Conservation (phyloP, 2,888 invertebrate species). For the Drosophila longiperda region DNA sequence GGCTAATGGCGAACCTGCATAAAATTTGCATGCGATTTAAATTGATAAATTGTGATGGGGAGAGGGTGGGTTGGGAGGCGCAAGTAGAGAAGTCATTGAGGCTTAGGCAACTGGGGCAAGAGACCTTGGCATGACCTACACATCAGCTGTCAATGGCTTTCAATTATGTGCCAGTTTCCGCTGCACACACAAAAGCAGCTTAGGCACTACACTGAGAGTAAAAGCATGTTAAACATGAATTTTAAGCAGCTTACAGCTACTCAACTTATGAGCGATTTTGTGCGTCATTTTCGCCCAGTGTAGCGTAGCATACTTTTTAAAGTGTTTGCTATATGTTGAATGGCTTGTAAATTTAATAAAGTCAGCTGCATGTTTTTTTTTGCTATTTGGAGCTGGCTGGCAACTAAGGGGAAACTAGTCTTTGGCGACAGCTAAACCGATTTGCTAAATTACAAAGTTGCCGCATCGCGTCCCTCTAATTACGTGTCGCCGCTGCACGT, state of each 20-base stretch:
- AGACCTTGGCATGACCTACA: constrained; percentile 40
- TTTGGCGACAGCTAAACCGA: constrained; percentile 66
- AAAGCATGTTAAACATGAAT: not conserved
- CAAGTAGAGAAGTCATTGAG: not conserved
- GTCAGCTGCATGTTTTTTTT: constrained; percentile 2
- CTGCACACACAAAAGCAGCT: constrained; percentile 1
- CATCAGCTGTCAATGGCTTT: constrained; percentile 47
- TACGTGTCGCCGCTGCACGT: constrained; percentile 58
- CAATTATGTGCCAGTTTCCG: constrained; percentile 51
- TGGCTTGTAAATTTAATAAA: constrained; percentile 67
- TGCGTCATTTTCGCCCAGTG: not conserved
- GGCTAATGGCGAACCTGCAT: constrained; percentile 66
- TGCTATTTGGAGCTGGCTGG: constrained; percentile 1
- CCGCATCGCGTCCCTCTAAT: constrained; percentile 55
- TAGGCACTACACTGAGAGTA: not conserved
- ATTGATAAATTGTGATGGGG: constrained; percentile 65
- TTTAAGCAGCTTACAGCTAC: not conserved
- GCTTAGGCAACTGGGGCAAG: not conserved
- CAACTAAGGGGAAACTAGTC: constrained; percentile 7
- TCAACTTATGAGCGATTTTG: not conserved
- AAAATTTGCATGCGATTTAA: constrained; percentile 76
- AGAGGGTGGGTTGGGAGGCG: not conserved
- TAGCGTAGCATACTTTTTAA: not conserved
- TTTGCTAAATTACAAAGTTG: constrained; percentile 73
- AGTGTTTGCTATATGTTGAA: constrained; percentile 34